These are phyloP conservation scores for Numida meleagris DNA, from an alignment of 2,113 vertebrate genomes.

Conservation along the genomic window DNA sequence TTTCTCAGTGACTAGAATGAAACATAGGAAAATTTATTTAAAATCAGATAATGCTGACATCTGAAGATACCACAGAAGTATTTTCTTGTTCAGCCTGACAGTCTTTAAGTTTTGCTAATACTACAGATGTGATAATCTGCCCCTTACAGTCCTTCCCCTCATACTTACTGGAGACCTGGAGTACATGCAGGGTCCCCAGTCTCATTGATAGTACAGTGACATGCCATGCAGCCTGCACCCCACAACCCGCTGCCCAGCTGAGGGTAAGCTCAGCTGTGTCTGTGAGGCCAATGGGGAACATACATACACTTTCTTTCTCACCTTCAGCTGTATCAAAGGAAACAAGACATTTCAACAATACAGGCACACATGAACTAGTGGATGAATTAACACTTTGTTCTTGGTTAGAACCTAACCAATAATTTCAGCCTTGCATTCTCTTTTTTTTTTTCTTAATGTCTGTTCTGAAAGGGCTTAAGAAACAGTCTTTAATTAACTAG, in stretches of 20 bases:
- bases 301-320: not conserved
- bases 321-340: not conserved
- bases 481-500: slow-evolving; percentile 73
- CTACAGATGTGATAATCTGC: not conserved
- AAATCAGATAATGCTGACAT: not conserved
- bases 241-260: not conserved
- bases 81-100: not conserved
- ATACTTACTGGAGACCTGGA: not conserved
- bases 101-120: not conserved
- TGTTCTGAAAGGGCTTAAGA: slow-evolving; percentile 65
- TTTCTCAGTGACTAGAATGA: not conserved
- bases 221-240: not conserved
- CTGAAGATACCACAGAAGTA: fast-evolving
- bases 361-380: not conserved
- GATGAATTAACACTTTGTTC: slow-evolving; percentile 44
- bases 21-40: not conserved
- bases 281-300: not conserved
- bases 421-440: slow-evolving; percentile 38
- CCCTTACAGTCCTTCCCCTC: not conserved
- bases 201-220: fast-evolving
- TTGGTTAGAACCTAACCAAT: slow-evolving; percentile 22
- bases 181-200: not conserved
- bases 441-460: slow-evolving; percentile 29
- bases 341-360: slow-evolving; percentile 23
- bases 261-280: not conserved